Base-by-base conservation (phyloP, 2,113 vertebrate species). In the Anoplopoma fimbria region DNA sequence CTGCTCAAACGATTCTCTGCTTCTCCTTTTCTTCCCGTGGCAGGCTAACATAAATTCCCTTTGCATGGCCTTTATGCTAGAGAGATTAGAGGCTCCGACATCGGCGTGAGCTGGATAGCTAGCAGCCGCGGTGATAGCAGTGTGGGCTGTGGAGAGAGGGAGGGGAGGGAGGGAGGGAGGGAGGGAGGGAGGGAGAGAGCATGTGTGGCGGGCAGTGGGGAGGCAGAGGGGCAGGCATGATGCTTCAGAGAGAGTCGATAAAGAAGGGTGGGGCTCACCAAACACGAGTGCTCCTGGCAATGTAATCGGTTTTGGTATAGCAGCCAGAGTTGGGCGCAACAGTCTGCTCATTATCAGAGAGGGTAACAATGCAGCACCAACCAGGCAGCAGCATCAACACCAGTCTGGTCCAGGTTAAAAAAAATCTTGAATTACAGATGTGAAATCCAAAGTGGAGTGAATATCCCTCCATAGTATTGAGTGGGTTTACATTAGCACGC, bases 1-100 rank as follows among this genome's bases (percentile, higher is more conserved):
- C 93, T 92, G 92, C 93, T 94, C 93, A 94, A 95, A 95, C 87
- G 93, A 94, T 95, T 95, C 93, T 83, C 87, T 81, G 85, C 84
- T 89, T 89, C 84, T 77, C 88, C 88, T 90, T 93, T 94, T 90
- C 90, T 93, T 95, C 87, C 84, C 45, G 84, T 88, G 87, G 88
- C 88, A 84, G 77, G 67, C 88, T 68, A 85, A 93, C 92, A 92
- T 83, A 89, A 93, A 94, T 91, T 92, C 90, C 87, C 84, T 88
- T 89, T 83, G 90, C 87, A 77, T 87, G 89, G 90, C 90, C 92
- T 94, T 94, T 92, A 88, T 89, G 89, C 85, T 45, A 29, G 87
- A 67, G 86, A 94, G 93, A 96, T 95, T 94, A 95, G 86, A 77
- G 83, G 89, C 87, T 88, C 83, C 60, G 83, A 91, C 92, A 92